These are phyloP conservation scores for Pinctada fucata DNA, from an alignment of 2,888 invertebrate species.

Conservation along the genomic window DNA sequence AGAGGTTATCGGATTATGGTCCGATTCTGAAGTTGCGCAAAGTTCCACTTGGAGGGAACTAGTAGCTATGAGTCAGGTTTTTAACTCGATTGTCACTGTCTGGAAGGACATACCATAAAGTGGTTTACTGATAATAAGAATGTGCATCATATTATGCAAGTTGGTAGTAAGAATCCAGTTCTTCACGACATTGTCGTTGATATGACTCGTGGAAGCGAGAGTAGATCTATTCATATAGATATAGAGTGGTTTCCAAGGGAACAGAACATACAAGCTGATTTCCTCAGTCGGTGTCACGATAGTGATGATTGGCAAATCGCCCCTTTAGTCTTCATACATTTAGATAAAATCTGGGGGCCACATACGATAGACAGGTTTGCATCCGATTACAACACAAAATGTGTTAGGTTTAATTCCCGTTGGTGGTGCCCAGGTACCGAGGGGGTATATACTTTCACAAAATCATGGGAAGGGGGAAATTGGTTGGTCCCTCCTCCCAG, in stretches of 20 bases:
- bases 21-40: slow-evolving; percentile 1
- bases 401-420: slow-evolving; percentile 36
- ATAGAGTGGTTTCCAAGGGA: slow-evolving; percentile 37
- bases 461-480: slow-evolving; percentile 19
- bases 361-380: slow-evolving; percentile 46
- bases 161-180: slow-evolving; percentile 31
- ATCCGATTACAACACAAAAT: slow-evolving; percentile 39
- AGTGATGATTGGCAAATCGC: slow-evolving; percentile 31
- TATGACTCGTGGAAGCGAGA: slow-evolving; percentile 1
- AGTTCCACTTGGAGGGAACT: slow-evolving; percentile 38
- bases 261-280: slow-evolving; percentile 34
- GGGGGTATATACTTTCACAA: slow-evolving; percentile 24
- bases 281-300: slow-evolving; percentile 30
- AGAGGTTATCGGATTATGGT: slow-evolving; percentile 26
- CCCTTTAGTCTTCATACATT: not conserved
- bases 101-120: slow-evolving; percentile 9
- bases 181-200: slow-evolving; percentile 14
- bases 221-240: slow-evolving; percentile 10
- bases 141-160: slow-evolving; percentile 26
- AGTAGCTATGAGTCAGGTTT: slow-evolving; percentile 31
- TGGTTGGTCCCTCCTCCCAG: slow-evolving; percentile 34
- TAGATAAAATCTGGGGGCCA: slow-evolving; percentile 34
- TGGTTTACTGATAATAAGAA: slow-evolving; percentile 34
- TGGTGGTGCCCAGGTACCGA: slow-evolving; percentile 27
- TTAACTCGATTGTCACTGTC: not conserved